A percentile compares a stretch with the other conserved stretches of the same genome.
phyloP scores from a whole-genome alignment of 2,797 vertebrate species.

The Aldrovandia affinis region DNA sequence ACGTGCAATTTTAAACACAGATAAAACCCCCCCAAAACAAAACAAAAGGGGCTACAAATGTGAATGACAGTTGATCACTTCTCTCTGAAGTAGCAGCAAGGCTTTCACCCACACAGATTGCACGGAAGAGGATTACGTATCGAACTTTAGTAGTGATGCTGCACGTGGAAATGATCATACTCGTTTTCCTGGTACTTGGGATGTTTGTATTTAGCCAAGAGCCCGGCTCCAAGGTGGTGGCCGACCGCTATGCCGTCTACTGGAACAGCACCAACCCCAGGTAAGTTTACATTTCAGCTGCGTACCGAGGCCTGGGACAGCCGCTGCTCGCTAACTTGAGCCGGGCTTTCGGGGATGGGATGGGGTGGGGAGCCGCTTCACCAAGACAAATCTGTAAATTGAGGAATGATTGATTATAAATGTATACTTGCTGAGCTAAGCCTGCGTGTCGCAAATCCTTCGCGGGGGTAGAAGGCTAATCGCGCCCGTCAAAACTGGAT shows the following conservation, averaged over 20 bases:
- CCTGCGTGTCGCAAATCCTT: not conserved
- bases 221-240: conserved; percentile 89
- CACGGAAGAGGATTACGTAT: conserved; percentile 44
- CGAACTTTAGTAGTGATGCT: conserved; percentile 74
- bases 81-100: not conserved
- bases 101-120: not conserved
- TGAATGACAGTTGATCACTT: conserved; percentile 54
- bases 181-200: conserved; percentile 82
- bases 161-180: conserved; percentile 90
- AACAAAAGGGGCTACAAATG: conserved; percentile 53
- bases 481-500: not conserved
- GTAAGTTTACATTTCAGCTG: conserved; percentile 68
- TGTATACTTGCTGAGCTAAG: not conserved
- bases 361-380: not conserved
- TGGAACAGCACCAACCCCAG: conserved; percentile 97
- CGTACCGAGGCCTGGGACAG: conserved; percentile 5
- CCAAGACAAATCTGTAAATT: not conserved
- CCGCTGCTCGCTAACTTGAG: not conserved
- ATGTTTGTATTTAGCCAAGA: conserved; percentile 87
- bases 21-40: conserved; percentile 47
- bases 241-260: conserved; percentile 94
- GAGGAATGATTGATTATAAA: not conserved
- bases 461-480: not conserved
- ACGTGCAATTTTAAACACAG: conserved; percentile 38
- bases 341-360: not conserved